Percentiles rank a stretch among this genome's conserved stretches.
These are phyloP conservation scores for Rhagoletis zephyria DNA, from an alignment of 1,140 invertebrate genomes.

Conservation along the genomic window DNA sequence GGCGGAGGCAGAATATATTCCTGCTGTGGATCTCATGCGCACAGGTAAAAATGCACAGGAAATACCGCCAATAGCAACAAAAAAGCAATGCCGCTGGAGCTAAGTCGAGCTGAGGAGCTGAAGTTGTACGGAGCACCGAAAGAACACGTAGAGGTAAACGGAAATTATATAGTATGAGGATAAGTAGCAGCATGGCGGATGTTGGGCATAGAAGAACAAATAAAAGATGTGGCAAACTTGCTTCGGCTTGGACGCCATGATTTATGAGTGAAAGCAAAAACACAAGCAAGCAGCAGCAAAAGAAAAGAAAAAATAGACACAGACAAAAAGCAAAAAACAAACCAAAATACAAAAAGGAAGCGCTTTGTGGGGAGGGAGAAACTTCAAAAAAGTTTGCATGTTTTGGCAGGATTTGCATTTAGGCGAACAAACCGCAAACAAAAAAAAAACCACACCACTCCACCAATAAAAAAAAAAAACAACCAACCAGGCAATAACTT, in stretches of 20 bases:
- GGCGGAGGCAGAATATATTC: too few relatives aligned
- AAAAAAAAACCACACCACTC: not conserved
- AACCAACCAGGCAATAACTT: not conserved
- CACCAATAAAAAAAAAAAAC: not conserved
- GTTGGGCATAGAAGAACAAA: slow-evolving; percentile 31
- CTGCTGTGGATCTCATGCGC: not conserved
- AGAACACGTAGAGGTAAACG: not conserved
- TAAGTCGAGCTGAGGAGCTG: not conserved
- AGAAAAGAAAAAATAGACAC: not conserved
- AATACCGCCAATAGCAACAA: slow-evolving; percentile 69
- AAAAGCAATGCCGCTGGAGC: slow-evolving; percentile 50
- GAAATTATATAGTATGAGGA: slow-evolving; percentile 22
- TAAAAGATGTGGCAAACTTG: slow-evolving; percentile 62
- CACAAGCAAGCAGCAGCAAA: not conserved
- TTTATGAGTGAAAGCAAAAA: slow-evolving; percentile 62
- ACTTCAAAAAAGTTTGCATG: slow-evolving; percentile 29
- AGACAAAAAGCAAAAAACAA: not conserved
- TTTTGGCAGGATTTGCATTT: slow-evolving; percentile 50
- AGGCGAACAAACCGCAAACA: slow-evolving; percentile 20
- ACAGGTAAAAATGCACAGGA: slow-evolving; percentile 69
- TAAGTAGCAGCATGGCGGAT: not conserved
- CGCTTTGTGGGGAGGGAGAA: not conserved
- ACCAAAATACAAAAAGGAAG: not conserved
- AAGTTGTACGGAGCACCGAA: not conserved
- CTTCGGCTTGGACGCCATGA: slow-evolving; percentile 63